phyloP scores from a whole-genome alignment of 2,113 vertebrate species.

The Eulemur macaco region DNA sequence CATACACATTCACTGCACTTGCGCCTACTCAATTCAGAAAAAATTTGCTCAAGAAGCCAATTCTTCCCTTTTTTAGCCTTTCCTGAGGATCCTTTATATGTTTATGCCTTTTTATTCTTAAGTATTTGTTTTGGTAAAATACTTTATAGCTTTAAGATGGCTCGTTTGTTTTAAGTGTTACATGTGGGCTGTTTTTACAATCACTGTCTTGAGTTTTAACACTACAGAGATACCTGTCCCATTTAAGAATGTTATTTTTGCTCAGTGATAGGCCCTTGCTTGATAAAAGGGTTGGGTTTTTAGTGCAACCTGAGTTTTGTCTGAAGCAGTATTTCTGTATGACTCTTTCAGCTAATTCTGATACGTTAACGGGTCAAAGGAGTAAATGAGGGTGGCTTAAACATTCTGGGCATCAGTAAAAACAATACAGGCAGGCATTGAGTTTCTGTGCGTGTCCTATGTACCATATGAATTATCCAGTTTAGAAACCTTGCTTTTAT shows the following conservation, averaged over 20 bases:
- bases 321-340: neutral
- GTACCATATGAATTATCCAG: neutral
- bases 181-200: neutral
- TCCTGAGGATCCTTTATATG: neutral
- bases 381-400: neutral
- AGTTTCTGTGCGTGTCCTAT: neutral
- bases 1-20: neutral
- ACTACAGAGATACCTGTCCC: neutral
- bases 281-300: neutral
- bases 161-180: neutral
- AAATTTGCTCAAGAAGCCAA: neutral
- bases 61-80: neutral
- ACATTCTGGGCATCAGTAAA: neutral
- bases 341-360: neutral
- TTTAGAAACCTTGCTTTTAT: neutral
- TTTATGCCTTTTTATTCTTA: neutral
- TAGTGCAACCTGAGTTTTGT: neutral
- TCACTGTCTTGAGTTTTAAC: neutral
- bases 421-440: neutral
- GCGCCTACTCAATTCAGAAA: neutral
- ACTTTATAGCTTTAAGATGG: neutral
- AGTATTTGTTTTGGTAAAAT: neutral
- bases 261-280: neutral
- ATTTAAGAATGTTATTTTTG: constrained; percentile 3
- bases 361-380: neutral